Conservation (phyloP, 2,797 vertebrate genomes). For the Enteromius viviparus region DNA sequence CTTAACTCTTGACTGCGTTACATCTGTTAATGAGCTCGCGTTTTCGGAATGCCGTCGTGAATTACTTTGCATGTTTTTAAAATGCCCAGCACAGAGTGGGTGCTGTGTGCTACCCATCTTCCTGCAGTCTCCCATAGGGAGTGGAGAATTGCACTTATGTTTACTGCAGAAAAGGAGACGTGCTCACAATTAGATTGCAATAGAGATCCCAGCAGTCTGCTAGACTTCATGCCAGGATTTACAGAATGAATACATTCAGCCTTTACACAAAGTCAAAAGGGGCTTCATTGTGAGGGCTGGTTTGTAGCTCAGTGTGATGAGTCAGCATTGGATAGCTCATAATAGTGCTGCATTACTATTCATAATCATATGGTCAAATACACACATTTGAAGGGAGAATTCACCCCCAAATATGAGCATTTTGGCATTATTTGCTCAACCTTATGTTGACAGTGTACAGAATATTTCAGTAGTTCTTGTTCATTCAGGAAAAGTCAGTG, state of each 20-base stretch:
- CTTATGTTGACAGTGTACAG: neutral
- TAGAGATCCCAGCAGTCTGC: constrained; percentile 59
- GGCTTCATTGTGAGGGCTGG: constrained; percentile 45
- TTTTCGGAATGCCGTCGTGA: constrained; percentile 39
- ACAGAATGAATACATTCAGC: constrained; percentile 65
- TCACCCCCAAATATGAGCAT: neutral
- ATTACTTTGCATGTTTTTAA: constrained; percentile 53
- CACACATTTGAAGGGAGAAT: constrained; percentile 8
- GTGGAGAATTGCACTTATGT: constrained; percentile 53
- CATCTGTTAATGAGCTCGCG: constrained; percentile 57
- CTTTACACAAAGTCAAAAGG: constrained; percentile 42
- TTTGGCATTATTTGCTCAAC: neutral
- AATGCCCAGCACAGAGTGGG: constrained; percentile 38
- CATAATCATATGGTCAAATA: constrained; percentile 23
- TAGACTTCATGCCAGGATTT: constrained; percentile 64
- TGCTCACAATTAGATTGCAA: constrained; percentile 59
- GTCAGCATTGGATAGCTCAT: constrained; percentile 49
- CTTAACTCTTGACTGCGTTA: constrained; percentile 54
- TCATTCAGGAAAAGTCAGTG: neutral
- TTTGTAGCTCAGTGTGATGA: constrained; percentile 51
- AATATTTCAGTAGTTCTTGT: neutral
- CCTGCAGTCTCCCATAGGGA: constrained; percentile 45
- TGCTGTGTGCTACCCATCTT: constrained; percentile 45
- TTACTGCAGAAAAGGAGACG: constrained; percentile 54
- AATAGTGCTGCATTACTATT: constrained; percentile 30